Conservation (phyloP, 2,888 invertebrate species). For the Agrochola litura region DNA sequence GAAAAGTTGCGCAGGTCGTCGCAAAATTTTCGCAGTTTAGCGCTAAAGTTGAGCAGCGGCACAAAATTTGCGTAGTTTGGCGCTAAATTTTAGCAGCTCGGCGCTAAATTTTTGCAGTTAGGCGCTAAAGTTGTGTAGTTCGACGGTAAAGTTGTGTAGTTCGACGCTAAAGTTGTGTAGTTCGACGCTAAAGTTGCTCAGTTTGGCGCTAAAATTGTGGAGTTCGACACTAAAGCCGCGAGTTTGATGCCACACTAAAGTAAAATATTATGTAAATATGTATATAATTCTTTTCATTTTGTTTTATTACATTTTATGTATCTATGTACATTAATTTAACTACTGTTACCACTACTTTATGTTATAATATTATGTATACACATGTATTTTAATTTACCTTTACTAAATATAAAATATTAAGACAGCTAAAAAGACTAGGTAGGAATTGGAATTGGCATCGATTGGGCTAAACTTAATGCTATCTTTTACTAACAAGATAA, state of each 20-base stretch:
- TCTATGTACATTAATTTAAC: conserved; percentile 4
- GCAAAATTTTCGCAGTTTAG: background rate
- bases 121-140: background rate
- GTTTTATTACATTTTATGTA: background rate
- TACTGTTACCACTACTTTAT: conserved; percentile 40
- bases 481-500: background rate
- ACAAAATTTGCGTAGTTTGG: background rate
- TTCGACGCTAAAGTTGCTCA: background rate
- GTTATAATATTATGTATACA: background rate
- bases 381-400: conserved; percentile 4
- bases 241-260: background rate
- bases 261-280: conserved; percentile 21
- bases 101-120: background rate
- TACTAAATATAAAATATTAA: conserved; percentile 3
- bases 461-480: background rate
- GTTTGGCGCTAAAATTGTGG: background rate
- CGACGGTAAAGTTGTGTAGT: background rate
- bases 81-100: background rate
- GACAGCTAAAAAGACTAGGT: conserved; percentile 2
- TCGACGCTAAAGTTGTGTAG: background rate
- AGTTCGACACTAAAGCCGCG: background rate
- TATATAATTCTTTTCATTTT: background rate
- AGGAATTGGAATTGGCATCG: conserved; percentile 5
- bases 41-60: background rate
- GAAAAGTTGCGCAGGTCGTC: background rate